phyloP scores from a whole-genome alignment of 2,797 vertebrate species.

The Acestrorhynchus altus region DNA sequence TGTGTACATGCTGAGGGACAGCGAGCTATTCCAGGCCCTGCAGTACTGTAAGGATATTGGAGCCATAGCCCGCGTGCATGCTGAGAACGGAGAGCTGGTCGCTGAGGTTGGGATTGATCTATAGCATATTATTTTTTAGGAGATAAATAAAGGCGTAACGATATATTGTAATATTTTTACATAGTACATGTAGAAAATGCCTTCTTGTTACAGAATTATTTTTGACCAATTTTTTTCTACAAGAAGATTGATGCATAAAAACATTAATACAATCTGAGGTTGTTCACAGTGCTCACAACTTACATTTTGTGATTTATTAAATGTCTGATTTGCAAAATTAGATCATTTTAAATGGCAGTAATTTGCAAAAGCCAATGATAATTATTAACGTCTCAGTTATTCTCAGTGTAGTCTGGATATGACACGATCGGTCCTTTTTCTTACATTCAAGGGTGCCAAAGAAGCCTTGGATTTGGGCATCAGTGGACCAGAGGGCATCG shows the following conservation, averaged over 20 bases:
- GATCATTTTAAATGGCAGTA: neutral
- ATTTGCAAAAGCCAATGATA: too few species aligned
- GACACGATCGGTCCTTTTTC: neutral
- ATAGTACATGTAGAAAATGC: too few species aligned
- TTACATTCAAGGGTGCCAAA: constrained; percentile 82
- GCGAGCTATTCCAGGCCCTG: constrained; percentile 92
- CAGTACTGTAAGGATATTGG: constrained; percentile 93
- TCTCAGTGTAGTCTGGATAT: too few species aligned
- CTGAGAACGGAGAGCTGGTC: constrained; percentile 96
- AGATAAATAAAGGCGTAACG: neutral
- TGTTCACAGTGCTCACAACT: neutral
- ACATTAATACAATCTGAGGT: too few species aligned
- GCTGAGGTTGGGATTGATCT: constrained; percentile 81
- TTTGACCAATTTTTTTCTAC: too few species aligned
- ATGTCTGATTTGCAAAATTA: neutral
- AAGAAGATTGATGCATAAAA: too few species aligned
- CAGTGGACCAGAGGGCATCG: constrained; percentile 94
- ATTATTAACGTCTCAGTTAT: too few species aligned
- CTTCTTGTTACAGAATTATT: too few species aligned
- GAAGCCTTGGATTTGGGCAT: constrained; percentile 94
- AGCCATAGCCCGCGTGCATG: constrained; percentile 90
- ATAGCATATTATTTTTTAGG: neutral
- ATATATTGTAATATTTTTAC: neutral
- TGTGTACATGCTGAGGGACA: constrained; percentile 93
- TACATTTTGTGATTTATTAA: neutral